Conservation (phyloP, 2,888 invertebrate genomes). For the Euspilapteryx auroguttella region DNA sequence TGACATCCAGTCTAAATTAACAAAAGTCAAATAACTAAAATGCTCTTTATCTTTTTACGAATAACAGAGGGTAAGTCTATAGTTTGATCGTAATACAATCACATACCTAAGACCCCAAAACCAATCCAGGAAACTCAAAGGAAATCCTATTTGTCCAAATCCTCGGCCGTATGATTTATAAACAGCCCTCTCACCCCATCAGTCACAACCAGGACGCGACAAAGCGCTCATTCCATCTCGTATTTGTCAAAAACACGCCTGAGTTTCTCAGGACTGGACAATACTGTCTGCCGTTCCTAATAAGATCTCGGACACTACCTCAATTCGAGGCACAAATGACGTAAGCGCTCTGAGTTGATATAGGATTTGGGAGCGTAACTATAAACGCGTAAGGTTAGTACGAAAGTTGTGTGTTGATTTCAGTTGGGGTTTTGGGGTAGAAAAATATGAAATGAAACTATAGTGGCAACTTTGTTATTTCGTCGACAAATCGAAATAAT, state of each 20-base stretch:
- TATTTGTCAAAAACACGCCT: slow-evolving; percentile 17
- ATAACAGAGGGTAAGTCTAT: no score
- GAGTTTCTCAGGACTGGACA: slow-evolving; percentile 15
- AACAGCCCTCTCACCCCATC: slow-evolving; percentile 5
- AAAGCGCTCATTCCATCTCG: slow-evolving; percentile 11
- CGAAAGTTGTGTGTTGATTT: no score
- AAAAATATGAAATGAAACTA: slow-evolving; percentile 7
- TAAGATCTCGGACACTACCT: slow-evolving; percentile 14
- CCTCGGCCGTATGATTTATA: slow-evolving; percentile 6
- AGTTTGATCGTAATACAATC: no score
- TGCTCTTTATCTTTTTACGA: no score
- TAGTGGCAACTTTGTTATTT: slow-evolving; percentile 14
- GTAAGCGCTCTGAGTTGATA: background rate
- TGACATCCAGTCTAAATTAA: no score
- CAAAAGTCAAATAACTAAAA: no score
- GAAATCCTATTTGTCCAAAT: no score
- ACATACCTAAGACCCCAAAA: no score
- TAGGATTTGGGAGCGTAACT: no score
- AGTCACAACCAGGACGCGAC: slow-evolving; percentile 5
- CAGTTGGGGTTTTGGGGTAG: no score
- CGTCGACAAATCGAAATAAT: slow-evolving; percentile 34
- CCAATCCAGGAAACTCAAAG: no score
- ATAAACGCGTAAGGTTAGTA: no score
- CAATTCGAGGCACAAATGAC: background rate
- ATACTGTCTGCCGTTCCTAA: slow-evolving; percentile 11